Base-by-base conservation (phyloP, 2,797 vertebrate genomes). In the Acipenser oxyrinchus region DNA sequence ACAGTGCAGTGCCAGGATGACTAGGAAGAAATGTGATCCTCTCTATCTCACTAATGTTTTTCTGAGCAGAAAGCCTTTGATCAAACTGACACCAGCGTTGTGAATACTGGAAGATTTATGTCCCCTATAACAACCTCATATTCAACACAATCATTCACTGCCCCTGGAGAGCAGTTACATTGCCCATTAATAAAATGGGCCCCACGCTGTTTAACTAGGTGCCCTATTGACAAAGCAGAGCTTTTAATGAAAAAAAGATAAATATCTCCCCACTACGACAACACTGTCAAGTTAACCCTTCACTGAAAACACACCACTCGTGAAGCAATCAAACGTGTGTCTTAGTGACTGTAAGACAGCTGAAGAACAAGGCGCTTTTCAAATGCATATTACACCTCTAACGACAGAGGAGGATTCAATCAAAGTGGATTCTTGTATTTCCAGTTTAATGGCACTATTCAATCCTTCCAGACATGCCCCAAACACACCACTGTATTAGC, bases 61-160 rank as follows among this genome's bases (percentile, higher is more conserved):
- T 37, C 37, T 59, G 12, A 23, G 51, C 13, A 59, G 59, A 67
- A 4, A 65, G 55, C 59, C 71, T 64, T 69, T 75, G 67, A 75
- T 74, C 67, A 72, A 72, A 68, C 51, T 58, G 53, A 66, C 59
- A 63, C 63, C 58, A 68, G 64, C 51, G 61, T n/a, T 51, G 57
- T 66, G 63, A 67, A 23, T 63, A n/a, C 37, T 15, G 49, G 37
- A 77, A 73, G 73, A 83, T 73, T 70, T 74, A 81, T 78, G 64
- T 55, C 63, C 55, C 61, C 10, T 67, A 59, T 76, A 78, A 73
- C 73, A 68, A 79, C 75, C 76, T 75, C 65, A 77, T 70, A 74
- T 74, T 52, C 65, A 62, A 68, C 65, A 75, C 73, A 69, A 83
- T 78, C 75, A 76, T 63, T 79, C 70, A 73, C 66, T 50, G 57